Evolutionary conservation across 2,888 invertebrate species (phyloP).

Genomic region (Agelastica alni): DNA sequence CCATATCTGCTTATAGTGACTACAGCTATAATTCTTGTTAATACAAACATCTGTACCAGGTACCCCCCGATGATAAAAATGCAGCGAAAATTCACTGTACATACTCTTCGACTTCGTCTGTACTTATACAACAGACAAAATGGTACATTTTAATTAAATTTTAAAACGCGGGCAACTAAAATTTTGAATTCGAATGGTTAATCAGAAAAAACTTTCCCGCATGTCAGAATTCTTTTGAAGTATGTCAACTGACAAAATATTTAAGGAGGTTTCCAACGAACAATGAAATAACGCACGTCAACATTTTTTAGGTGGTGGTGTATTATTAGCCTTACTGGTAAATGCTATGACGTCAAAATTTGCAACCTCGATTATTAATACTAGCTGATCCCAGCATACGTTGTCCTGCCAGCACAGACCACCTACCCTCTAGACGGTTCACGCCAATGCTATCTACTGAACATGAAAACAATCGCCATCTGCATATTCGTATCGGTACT

Average conservation of each 20-base stretch:
- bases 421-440: no score
- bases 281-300: no score
- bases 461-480: no score
- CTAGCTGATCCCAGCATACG: no score
- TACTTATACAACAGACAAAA: neutral
- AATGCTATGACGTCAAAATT: no score
- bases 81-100: neutral
- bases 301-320: no score
- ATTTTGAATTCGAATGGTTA: constrained; percentile 1
- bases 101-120: neutral
- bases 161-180: constrained; percentile 4
- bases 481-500: no score
- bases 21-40: neutral
- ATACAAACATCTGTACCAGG: neutral
- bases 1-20: neutral
- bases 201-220: neutral
- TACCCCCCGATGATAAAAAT: neutral
- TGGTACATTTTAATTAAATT: neutral
- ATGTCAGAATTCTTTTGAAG: constrained; percentile 2
- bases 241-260: neutral
- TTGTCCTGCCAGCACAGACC: no score
- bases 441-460: no score
- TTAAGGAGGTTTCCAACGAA: neutral
- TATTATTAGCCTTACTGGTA: no score
- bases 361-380: no score